phyloP scores from a whole-genome alignment of 2,113 vertebrate genomes.

The Calidris pygmaea region DNA sequence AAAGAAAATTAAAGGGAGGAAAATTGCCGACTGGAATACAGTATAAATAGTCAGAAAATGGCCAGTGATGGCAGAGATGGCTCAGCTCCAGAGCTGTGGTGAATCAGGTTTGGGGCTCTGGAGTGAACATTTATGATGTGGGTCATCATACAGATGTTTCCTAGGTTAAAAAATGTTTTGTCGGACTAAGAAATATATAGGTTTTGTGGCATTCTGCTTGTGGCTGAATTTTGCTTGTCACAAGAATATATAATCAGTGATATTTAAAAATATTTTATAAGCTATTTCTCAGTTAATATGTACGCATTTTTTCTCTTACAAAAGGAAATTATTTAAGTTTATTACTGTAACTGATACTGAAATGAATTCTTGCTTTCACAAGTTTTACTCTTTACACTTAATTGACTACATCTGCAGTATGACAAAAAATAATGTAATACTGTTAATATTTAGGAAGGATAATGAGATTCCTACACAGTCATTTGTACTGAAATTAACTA shows the following conservation, averaged over 20 bases:
- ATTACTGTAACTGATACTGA: slow-evolving; percentile 2
- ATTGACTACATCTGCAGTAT: not conserved
- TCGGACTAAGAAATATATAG: accelerated
- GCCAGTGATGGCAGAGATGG: not conserved
- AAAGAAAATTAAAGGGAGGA: not conserved
- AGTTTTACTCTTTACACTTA: not conserved
- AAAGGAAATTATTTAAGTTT: not conserved
- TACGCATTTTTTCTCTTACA: not conserved
- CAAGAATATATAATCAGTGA: not conserved
- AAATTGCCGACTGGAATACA: not conserved
- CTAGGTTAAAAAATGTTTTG: not conserved
- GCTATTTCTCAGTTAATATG: not conserved
- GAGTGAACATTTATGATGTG: not conserved
- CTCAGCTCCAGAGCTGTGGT: not conserved
- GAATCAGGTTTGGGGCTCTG: not conserved
- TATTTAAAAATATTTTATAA: not conserved
- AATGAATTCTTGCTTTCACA: not conserved
- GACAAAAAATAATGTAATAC: not conserved
- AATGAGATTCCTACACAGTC: not conserved
- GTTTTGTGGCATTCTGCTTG: not conserved
- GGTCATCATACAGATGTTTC: not conserved
- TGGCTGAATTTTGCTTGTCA: not conserved
- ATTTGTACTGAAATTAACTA: not conserved
- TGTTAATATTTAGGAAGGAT: not conserved
- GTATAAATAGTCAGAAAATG: not conserved